Evolutionary conservation across 35 echinoderm and acorn worm genomes (phyloP).

Genomic region (Hemicentrotus pulcherrimus): DNA sequence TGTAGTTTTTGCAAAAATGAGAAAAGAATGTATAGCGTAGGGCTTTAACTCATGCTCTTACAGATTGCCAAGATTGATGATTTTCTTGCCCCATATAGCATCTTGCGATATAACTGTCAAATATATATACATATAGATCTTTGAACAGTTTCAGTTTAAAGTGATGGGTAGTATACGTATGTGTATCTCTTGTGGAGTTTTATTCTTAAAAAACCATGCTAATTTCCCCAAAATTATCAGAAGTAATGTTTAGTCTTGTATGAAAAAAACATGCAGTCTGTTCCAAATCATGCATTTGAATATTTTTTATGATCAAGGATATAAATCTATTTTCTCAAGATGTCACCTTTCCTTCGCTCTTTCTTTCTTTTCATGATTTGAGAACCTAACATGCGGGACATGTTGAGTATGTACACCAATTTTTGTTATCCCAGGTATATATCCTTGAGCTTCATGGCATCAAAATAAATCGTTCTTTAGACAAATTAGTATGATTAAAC

Average conservation of each 20-base stretch:
- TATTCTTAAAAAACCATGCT: not conserved
- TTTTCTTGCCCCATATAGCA: not conserved
- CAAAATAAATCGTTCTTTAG: not conserved
- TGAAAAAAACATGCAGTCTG: not conserved
- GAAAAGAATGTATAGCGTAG: not conserved
- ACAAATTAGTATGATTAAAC: not conserved
- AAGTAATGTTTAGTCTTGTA: too few relatives aligned
- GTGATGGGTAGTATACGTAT: not conserved
- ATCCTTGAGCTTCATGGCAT: not conserved
- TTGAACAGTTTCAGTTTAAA: not conserved
- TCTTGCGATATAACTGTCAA: not conserved
- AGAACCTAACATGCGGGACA: not conserved
- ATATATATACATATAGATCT: not conserved
- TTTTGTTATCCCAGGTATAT: not conserved
- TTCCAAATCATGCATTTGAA: not conserved
- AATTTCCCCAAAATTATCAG: not conserved
- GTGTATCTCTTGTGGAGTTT: not conserved
- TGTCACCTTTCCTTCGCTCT: not conserved
- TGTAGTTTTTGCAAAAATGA: not conserved
- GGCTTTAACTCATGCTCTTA: not conserved
- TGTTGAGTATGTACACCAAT: not conserved
- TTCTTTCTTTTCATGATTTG: not conserved
- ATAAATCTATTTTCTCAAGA: not conserved
- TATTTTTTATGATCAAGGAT: not conserved
- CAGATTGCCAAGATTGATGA: not conserved